Evolutionary conservation across 2,113 vertebrate species (phyloP).

Genomic region (Podocnemis expansa): DNA sequence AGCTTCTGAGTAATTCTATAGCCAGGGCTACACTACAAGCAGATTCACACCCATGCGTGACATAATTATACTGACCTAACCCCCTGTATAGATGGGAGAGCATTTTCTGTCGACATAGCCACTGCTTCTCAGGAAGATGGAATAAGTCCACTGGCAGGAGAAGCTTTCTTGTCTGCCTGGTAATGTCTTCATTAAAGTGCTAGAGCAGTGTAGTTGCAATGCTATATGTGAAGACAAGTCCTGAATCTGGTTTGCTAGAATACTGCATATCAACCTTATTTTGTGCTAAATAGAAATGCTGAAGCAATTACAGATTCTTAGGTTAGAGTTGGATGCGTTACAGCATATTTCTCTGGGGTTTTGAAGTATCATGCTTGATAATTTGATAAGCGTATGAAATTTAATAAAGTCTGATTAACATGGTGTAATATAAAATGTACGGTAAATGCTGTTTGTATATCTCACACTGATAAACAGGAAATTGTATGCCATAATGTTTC

Average conservation of each 20-base stretch:
- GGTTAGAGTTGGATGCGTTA: not conserved
- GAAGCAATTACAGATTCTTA: not conserved
- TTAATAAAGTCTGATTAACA: conserved; percentile 76
- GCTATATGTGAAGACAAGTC: not conserved
- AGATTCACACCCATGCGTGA: not conserved
- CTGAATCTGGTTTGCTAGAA: not conserved
- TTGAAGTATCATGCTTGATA: conserved; percentile 31
- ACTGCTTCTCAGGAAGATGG: not conserved
- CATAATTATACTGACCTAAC: not conserved
- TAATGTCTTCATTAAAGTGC: not conserved
- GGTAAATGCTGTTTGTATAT: conserved; percentile 52
- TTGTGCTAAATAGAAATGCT: not conserved
- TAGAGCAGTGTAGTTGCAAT: not conserved
- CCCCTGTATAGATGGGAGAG: not conserved
- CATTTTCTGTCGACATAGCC: not conserved
- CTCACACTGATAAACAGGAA: conserved; percentile 63
- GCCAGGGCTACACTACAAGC: not conserved
- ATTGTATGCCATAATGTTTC: conserved; percentile 67
- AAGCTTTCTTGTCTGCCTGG: not conserved
- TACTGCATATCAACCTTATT: not conserved
- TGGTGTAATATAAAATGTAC: conserved; percentile 60
- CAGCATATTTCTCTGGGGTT: conserved; percentile 34
- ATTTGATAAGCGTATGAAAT: conserved; percentile 72
- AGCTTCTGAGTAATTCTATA: not conserved
- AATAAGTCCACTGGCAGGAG: not conserved